These are phyloP conservation scores for Himalopsyche anomala DNA, from an alignment of 2,888 invertebrate genomes.

Conservation along the genomic window DNA sequence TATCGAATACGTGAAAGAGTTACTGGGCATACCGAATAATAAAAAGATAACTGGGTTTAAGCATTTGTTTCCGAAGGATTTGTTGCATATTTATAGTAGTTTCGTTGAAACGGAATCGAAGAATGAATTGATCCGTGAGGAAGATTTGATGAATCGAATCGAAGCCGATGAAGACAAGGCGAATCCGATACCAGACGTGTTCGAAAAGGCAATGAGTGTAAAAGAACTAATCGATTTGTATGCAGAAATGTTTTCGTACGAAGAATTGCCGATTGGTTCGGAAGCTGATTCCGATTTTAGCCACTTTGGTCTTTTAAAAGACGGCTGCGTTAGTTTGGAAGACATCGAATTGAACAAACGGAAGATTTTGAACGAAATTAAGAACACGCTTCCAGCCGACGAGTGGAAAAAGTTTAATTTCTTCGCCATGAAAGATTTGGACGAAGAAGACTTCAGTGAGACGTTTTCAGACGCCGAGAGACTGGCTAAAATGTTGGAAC, in stretches of 20 bases:
- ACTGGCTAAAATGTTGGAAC: conserved; percentile 51
- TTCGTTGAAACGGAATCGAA: not conserved
- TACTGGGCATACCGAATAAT: not conserved
- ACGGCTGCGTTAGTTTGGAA: conserved; percentile 71
- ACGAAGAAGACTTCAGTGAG: conserved; percentile 69
- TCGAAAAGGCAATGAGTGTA: conserved; percentile 58
- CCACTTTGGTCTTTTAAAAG: conserved; percentile 66
- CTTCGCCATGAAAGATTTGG: conserved; percentile 75
- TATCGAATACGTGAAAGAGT: not conserved
- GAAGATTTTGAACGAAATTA: conserved; percentile 69
- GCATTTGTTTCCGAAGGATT: not conserved
- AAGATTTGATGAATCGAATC: conserved; percentile 41
- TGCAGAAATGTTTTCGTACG: conserved; percentile 69
- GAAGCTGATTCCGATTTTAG: conserved; percentile 65
- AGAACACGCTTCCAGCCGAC: conserved; percentile 67
- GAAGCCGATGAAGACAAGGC: conserved; percentile 58
- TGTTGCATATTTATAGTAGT: conserved; percentile 1
- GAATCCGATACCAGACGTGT: conserved; percentile 62
- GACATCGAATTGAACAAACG: conserved; percentile 73
- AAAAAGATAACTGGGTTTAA: not conserved
- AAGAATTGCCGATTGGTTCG: conserved; percentile 65
- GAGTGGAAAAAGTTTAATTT: conserved; percentile 71
- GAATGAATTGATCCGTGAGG: not conserved
- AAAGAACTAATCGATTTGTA: conserved; percentile 57
- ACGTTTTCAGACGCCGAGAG: not conserved